These are phyloP conservation scores for Lamprologus tigripictilis DNA, from an alignment of 2,113 vertebrate genomes.

Conservation along the genomic window DNA sequence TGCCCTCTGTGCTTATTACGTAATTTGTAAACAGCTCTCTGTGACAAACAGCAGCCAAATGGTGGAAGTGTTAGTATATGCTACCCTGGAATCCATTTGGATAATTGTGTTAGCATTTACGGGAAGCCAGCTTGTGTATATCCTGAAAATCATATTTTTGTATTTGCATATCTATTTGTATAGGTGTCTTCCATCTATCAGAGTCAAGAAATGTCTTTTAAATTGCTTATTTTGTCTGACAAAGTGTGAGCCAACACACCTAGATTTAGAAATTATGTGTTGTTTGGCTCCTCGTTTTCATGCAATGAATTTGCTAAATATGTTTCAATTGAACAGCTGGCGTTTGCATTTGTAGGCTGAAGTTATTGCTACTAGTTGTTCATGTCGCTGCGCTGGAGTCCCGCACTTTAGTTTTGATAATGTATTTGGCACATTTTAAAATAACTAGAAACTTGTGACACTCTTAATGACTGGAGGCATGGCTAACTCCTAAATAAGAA, in stretches of 20 bases:
- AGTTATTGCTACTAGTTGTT: not conserved
- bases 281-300: not conserved
- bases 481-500: not conserved
- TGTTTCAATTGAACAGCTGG: not conserved
- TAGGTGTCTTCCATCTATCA: not conserved
- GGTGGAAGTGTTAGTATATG: not conserved
- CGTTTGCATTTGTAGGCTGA: not conserved
- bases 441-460: not conserved
- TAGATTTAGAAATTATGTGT: not conserved
- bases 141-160: not conserved
- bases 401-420: not conserved
- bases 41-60: constrained; percentile 3
- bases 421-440: not conserved
- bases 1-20: constrained; percentile 44
- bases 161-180: not conserved
- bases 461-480: not conserved
- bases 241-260: not conserved
- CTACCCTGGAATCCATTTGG: not conserved
- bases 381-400: not conserved
- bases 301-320: not conserved
- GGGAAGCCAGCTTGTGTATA: not conserved
- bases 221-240: not conserved
- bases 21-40: constrained; percentile 37
- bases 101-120: constrained; percentile 33
- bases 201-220: not conserved